These are phyloP conservation scores for Diphyllodes magnificus DNA, from an alignment of 2,113 vertebrate species.

Conservation along the genomic window DNA sequence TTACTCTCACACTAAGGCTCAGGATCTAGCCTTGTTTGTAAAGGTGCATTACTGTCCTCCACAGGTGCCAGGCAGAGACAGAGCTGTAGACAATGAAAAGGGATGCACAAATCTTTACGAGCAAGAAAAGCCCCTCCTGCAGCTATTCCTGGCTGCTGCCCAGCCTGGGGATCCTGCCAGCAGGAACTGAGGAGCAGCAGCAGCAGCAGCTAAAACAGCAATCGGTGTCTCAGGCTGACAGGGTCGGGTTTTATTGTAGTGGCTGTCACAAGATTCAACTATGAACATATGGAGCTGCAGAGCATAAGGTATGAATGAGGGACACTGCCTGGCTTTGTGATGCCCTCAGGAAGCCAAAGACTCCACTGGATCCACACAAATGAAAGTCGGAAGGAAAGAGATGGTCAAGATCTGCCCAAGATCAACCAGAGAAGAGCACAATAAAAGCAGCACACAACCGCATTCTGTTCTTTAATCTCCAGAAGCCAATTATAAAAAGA, in stretches of 20 bases:
- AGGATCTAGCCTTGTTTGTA: neutral
- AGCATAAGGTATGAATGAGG: neutral
- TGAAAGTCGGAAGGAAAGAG: neutral
- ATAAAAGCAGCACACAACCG: neutral
- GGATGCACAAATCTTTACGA: neutral
- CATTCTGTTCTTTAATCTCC: neutral
- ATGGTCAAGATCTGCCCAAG: neutral
- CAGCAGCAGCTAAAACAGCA: neutral
- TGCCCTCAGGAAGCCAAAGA: neutral
- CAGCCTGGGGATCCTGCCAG: slow-evolving; percentile 44
- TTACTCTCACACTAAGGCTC: neutral
- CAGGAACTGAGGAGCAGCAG: neutral
- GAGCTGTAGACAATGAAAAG: neutral
- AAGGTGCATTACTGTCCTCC: neutral
- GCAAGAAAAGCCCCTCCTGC: neutral
- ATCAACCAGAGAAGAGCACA: neutral
- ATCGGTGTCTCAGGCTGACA: neutral
- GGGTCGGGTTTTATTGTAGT: neutral
- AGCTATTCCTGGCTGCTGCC: neutral
- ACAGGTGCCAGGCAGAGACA: neutral
- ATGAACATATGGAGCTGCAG: neutral
- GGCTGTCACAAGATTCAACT: neutral
- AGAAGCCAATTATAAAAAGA: neutral
- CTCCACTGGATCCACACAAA: neutral
- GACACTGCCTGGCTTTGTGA: neutral